Conservation (phyloP, 2,888 invertebrate genomes). For the Sminthurides aquaticus region DNA sequence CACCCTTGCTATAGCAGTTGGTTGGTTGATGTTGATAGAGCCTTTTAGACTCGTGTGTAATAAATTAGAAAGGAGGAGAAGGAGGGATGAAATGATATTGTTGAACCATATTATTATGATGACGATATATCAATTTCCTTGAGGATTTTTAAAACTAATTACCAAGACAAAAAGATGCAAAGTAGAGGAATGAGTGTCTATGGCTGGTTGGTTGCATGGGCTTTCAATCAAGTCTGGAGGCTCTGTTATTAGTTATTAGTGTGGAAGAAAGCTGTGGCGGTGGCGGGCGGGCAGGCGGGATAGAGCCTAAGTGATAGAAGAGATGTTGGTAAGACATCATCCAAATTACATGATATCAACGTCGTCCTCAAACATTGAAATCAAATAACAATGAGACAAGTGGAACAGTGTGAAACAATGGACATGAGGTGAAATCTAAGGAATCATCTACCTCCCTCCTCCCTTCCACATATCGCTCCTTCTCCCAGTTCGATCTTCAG, state of each 20-base stretch:
- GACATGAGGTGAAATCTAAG: constrained; percentile 21
- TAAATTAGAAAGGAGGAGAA: background rate
- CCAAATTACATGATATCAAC: constrained; percentile 10
- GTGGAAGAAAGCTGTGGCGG: background rate
- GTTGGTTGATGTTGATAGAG: too few species aligned
- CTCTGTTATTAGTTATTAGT: background rate
- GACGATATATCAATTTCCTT: background rate
- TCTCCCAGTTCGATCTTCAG: too few species aligned
- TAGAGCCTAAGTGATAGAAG: background rate
- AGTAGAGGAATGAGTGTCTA: background rate
- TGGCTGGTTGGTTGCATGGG: too few species aligned
- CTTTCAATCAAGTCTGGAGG: background rate
- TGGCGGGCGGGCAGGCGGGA: background rate
- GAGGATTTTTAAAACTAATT: background rate
- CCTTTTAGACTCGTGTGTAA: too few species aligned
- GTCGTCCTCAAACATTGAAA: constrained; percentile 8
- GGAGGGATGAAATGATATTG: background rate
- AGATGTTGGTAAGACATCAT: background rate
- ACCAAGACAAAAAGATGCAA: background rate
- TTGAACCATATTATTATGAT: background rate
- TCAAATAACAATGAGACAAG: constrained; percentile 23
- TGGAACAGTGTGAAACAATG: constrained; percentile 23
- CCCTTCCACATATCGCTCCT: background rate
- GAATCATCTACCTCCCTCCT: constrained; percentile 7
- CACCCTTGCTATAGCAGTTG: too few species aligned